Evolutionary conservation across 2,888 invertebrate genomes (phyloP), one percentile per base, ranked within the genome.

Genomic region (Drosophila acutilabella): DNA sequence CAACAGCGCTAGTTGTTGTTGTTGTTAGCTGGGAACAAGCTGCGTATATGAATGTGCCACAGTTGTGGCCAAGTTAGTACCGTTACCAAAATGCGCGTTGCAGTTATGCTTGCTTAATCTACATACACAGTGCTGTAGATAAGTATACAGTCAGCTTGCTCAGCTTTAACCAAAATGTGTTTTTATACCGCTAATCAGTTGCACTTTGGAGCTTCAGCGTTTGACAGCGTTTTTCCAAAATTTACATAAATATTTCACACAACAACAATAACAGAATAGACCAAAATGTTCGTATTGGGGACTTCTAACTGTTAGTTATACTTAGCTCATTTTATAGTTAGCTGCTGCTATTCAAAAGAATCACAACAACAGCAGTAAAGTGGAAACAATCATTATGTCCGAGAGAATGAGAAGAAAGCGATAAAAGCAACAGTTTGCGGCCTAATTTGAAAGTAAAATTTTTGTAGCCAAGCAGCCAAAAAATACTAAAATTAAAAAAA

Each of bases 371-470:
- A 64, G 60, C 51, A 61, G 71, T 64, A 60, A 77, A 67, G 82
- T 69, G 60, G 75, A 61, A 76, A 67, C 64, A 74, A 75, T 71
- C 80, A 80, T 83, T 83, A 86, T 83, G 83, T 65, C 53, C 71
- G 53, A 85, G 53, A 85, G 83, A 77, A 79, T 83, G 70, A 81
- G 83, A 86, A 82, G 82, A 87, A 87, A 84, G 85, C 85, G 80
- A 80, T 84, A 84, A 84, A 81, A 87, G 88, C 85, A 82, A 84
- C 85, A 87, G 84, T 81, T 74, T 84, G 85, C 82, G 82, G 78
- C 85, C 85, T 85, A 87, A 86, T 86, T 86, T 86, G 85, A 86
- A 86, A 86, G 85, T 86, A 86, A 86, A 85, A 86, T 86, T 87
- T 82, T 61, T 13, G 13, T 62, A 52, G 48, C 48, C 51, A 2